phyloP scores from a whole-genome alignment of 2,113 vertebrate genomes.

The Aplodontia rufa region DNA sequence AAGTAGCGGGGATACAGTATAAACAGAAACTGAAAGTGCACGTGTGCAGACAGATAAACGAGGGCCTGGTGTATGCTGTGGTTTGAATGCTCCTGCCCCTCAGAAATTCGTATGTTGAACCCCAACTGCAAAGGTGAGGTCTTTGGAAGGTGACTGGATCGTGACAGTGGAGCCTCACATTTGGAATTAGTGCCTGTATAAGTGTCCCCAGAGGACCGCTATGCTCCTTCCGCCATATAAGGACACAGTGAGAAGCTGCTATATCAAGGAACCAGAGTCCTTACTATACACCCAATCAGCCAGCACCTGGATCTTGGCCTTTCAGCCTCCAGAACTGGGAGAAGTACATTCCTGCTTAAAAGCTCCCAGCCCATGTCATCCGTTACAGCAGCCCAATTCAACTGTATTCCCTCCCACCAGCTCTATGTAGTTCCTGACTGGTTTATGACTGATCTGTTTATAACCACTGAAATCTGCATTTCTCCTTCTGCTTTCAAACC shows the following conservation, averaged over 20 bases:
- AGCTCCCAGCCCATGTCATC: background rate
- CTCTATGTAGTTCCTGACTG: background rate
- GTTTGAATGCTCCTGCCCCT: background rate
- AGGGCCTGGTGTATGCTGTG: background rate
- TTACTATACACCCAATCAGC: background rate
- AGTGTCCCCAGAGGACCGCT: background rate
- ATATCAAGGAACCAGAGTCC: background rate
- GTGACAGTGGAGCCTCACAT: no score
- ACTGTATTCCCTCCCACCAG: background rate
- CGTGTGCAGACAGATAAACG: background rate
- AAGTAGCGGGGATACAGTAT: background rate
- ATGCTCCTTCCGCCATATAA: background rate
- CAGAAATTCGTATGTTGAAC: background rate
- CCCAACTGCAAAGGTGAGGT: background rate
- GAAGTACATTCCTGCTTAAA: background rate
- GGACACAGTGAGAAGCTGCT: background rate
- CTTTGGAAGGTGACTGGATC: no score
- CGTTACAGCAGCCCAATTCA: background rate
- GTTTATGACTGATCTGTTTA: background rate
- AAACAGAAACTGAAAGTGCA: background rate
- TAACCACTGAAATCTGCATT: background rate
- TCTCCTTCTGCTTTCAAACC: background rate
- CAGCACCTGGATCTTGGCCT: background rate
- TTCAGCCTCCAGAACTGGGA: background rate
- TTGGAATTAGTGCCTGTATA: no score